These are phyloP conservation scores for Drosophila peninsularis DNA, from an alignment of 2,888 invertebrate genomes.

Conservation along the genomic window DNA sequence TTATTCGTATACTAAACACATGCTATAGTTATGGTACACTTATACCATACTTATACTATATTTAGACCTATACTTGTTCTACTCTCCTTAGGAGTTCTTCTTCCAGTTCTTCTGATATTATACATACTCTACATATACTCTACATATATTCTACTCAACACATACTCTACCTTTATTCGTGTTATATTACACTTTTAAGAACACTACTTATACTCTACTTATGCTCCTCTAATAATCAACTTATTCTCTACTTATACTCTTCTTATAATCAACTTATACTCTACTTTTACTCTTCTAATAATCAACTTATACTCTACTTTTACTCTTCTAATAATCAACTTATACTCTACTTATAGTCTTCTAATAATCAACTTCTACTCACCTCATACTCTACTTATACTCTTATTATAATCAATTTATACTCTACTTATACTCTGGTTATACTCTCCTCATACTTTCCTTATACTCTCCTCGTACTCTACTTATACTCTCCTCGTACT, in stretches of 20 bases:
- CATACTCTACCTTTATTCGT: background rate
- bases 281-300: background rate
- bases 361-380: background rate
- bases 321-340: background rate
- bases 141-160: too few relatives aligned
- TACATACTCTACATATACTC: too few relatives aligned
- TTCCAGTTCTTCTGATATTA: too few relatives aligned
- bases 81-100: too few relatives aligned
- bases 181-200: too few relatives aligned
- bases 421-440: background rate
- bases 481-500: constrained; percentile 1
- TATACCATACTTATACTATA: background rate
- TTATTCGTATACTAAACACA: background rate
- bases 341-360: background rate
- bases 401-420: too few relatives aligned
- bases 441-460: background rate
- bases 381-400: too few relatives aligned
- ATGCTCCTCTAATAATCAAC: too few relatives aligned
- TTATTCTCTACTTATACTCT: background rate
- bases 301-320: background rate
- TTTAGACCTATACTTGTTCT: too few relatives aligned
- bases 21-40: background rate
- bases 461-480: background rate
- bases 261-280: background rate
- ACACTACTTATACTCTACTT: background rate